Conservation (phyloP, 1,140 invertebrate genomes). For the Aphelenchoides avenae region DNA sequence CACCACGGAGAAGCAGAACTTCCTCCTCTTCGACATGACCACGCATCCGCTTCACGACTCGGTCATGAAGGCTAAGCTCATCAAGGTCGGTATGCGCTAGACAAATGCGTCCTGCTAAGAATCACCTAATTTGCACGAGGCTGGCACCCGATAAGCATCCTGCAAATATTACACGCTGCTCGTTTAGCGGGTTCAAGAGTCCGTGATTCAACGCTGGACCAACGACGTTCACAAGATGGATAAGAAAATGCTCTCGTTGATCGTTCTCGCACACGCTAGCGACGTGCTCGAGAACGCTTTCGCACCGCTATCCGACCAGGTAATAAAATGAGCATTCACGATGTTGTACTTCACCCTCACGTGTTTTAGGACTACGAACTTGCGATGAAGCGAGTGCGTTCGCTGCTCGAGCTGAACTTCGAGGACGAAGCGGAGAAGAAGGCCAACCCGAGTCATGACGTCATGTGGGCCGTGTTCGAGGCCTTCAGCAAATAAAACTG, state of each 20-base stretch:
- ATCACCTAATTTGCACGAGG: not conserved
- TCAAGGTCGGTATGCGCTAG: constrained; percentile 73
- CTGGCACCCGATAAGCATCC: no score
- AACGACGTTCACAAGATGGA: constrained; percentile 97
- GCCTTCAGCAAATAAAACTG: constrained; percentile 83
- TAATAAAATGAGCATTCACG: constrained; percentile 15
- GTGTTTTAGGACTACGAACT: constrained; percentile 84
- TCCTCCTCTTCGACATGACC: constrained; percentile 99
- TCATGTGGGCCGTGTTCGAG: constrained; percentile 97
- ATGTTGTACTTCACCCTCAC: not conserved
- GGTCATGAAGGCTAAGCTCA: constrained; percentile 87
- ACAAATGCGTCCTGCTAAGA: not conserved
- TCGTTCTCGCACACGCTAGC: constrained; percentile 91
- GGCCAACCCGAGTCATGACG: constrained; percentile 65
- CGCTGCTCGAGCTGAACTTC: constrained; percentile 90
- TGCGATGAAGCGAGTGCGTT: constrained; percentile 89
- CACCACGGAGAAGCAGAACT: constrained; percentile 99
- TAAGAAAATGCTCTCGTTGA: constrained; percentile 80
- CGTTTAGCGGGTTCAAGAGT: constrained; percentile 75
- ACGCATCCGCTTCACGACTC: constrained; percentile 96
- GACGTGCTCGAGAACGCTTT: constrained; percentile 99
- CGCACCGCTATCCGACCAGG: constrained; percentile 73
- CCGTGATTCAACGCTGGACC: constrained; percentile 88
- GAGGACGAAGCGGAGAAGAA: constrained; percentile 65
- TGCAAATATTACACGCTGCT: no score